A percentile compares a stretch with the other conserved stretches of the same genome.
Conservation (phyloP, 2,113 vertebrate genomes). For the Smithornis capensis region DNA sequence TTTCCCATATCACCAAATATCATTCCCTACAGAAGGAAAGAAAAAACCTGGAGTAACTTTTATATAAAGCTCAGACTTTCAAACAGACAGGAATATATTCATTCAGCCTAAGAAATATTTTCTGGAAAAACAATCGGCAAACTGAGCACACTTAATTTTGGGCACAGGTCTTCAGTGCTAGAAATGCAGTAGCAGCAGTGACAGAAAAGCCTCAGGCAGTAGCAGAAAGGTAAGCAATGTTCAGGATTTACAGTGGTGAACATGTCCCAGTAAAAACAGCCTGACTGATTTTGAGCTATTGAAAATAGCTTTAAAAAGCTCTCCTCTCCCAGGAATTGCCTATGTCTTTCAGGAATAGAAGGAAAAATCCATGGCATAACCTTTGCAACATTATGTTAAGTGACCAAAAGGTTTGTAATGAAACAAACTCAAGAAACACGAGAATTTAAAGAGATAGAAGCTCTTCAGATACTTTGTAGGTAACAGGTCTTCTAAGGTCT, state of each 20-base stretch:
- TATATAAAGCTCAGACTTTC: background rate
- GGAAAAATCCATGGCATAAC: background rate
- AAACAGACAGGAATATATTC: background rate
- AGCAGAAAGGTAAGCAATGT: background rate
- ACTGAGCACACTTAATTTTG: background rate
- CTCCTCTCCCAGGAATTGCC: background rate
- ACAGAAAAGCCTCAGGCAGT: background rate
- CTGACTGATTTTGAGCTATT: background rate
- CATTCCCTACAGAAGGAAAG: background rate
- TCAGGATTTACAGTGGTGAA: background rate
- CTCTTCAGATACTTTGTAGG: background rate
- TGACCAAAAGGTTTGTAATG: background rate
- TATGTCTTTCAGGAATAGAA: background rate
- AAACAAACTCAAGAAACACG: background rate
- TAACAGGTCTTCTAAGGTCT: slow-evolving; percentile 22
- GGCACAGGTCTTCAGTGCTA: background rate
- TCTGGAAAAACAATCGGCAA: background rate
- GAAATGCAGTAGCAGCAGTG: background rate
- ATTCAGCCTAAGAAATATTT: background rate
- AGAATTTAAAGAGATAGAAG: background rate
- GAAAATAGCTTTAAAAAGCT: background rate
- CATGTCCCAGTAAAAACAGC: background rate
- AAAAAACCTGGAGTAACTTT: background rate
- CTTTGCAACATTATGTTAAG: background rate
- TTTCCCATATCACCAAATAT: background rate